Conservation (phyloP, 2,888 invertebrate genomes). For the Drosophila rellima region DNA sequence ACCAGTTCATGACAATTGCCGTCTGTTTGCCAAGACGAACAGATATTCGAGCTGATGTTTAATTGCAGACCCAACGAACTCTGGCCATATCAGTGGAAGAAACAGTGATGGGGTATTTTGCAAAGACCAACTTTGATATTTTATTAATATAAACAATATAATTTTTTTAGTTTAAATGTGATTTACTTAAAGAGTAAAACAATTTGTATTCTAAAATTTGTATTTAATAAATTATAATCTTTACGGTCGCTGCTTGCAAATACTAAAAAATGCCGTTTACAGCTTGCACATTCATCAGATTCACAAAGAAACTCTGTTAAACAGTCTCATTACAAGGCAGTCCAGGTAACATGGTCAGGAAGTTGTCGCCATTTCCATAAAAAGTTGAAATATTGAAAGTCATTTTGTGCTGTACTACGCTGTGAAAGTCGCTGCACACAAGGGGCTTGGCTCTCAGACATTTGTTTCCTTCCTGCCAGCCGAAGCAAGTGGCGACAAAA, state of each 20-base stretch:
- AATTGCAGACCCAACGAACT: conserved; percentile 39
- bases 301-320: background rate
- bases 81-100: too few species aligned
- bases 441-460: conserved; percentile 62
- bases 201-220: too few species aligned
- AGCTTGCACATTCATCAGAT: conserved; percentile 33
- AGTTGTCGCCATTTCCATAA: conserved; percentile 72
- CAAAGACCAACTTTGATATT: too few species aligned
- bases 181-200: too few species aligned
- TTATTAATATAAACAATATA: too few species aligned
- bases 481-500: conserved; percentile 44
- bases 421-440: conserved; percentile 46
- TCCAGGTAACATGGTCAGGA: conserved; percentile 63
- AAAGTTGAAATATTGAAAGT: conserved; percentile 79
- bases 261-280: conserved; percentile 37
- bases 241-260: background rate
- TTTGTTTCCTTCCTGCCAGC: conserved; percentile 75
- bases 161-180: too few species aligned
- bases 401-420: conserved; percentile 55
- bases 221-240: too few species aligned
- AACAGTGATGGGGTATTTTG: too few species aligned
- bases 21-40: conserved; percentile 31
- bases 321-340: conserved; percentile 37
- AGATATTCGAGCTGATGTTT: conserved; percentile 36
- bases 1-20: conserved; percentile 61